These are phyloP conservation scores for Cephus cinctus DNA, from an alignment of 1,140 invertebrate genomes.

Conservation along the genomic window DNA sequence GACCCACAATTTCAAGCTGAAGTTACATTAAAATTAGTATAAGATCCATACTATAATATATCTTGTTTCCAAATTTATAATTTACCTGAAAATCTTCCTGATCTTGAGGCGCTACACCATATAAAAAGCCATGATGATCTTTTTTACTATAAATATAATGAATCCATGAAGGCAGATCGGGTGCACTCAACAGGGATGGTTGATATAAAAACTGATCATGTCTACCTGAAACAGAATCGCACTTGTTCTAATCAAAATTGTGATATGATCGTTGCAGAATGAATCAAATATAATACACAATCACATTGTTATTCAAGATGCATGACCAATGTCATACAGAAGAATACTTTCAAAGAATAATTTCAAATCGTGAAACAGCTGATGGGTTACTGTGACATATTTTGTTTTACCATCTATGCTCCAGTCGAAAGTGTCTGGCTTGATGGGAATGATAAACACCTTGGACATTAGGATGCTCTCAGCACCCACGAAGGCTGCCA, in stretches of 20 bases:
- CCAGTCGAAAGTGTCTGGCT: conserved; percentile 56
- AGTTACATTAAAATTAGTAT: conserved; percentile 28
- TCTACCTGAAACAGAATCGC: conserved; percentile 43
- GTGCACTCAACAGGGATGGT: conserved; percentile 66
- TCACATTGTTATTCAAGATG: conserved; percentile 19
- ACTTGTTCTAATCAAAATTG: not conserved
- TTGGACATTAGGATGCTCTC: conserved; percentile 52
- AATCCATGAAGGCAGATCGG: conserved; percentile 83
- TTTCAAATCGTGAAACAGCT: conserved; percentile 13
- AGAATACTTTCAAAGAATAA: conserved; percentile 17
- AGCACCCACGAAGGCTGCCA: conserved; percentile 22
- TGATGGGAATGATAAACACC: conserved; percentile 56
- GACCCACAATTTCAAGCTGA: conserved; percentile 72
- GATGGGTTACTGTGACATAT: not conserved
- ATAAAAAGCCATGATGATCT: conserved; percentile 73
- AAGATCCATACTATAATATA: not conserved
- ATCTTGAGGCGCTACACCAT: conserved; percentile 72
- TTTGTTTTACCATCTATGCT: conserved; percentile 41
- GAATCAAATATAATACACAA: conserved; percentile 5
- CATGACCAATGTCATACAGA: conserved; percentile 15
- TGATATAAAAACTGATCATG: conserved; percentile 67
- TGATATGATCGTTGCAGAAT: not conserved
- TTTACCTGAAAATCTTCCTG: conserved; percentile 57
- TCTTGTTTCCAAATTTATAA: conserved; percentile 6
- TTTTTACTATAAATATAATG: conserved; percentile 75